phyloP scores from a whole-genome alignment of 2,113 vertebrate genomes.

The Zosterops japonicus region DNA sequence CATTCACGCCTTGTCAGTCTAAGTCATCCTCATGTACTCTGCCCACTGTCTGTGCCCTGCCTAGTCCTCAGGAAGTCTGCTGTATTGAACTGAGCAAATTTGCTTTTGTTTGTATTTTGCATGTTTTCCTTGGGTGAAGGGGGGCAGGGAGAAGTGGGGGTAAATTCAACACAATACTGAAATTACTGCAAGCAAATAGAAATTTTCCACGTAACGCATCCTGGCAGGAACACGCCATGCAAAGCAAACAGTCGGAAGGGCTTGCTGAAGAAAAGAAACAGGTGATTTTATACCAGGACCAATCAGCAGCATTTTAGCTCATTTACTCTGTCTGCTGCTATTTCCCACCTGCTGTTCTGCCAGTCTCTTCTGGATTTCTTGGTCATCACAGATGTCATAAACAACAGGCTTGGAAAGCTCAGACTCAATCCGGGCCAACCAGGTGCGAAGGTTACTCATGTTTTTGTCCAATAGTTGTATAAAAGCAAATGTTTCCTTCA shows the following conservation, averaged over 20 bases:
- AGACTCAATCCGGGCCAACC: conserved; percentile 90
- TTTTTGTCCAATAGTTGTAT: conserved; percentile 93
- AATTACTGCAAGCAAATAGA: not conserved
- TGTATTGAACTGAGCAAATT: not conserved
- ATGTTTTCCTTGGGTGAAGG: not conserved
- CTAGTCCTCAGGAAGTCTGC: not conserved
- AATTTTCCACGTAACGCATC: not conserved
- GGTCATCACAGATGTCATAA: conserved; percentile 86
- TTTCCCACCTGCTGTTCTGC: conserved; percentile 89
- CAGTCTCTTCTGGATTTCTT: conserved; percentile 95
- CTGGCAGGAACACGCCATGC: not conserved
- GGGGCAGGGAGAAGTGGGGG: not conserved
- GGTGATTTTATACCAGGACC: not conserved
- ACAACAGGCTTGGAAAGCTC: conserved; percentile 90
- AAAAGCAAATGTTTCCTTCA: conserved; percentile 91
- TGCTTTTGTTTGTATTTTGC: not conserved
- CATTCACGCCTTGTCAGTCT: not conserved
- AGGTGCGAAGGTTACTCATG: conserved; percentile 93
- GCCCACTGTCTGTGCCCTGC: not conserved
- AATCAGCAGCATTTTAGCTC: not conserved
- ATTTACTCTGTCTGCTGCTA: not conserved
- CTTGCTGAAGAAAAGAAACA: not conserved
- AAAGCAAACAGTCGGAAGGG: not conserved
- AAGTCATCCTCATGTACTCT: not conserved
- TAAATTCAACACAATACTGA: not conserved